Percentiles rank a stretch among this genome's conserved stretches.
These are phyloP conservation scores for Tetrax tetrax DNA, from an alignment of 2,113 vertebrate genomes.

Conservation along the genomic window DNA sequence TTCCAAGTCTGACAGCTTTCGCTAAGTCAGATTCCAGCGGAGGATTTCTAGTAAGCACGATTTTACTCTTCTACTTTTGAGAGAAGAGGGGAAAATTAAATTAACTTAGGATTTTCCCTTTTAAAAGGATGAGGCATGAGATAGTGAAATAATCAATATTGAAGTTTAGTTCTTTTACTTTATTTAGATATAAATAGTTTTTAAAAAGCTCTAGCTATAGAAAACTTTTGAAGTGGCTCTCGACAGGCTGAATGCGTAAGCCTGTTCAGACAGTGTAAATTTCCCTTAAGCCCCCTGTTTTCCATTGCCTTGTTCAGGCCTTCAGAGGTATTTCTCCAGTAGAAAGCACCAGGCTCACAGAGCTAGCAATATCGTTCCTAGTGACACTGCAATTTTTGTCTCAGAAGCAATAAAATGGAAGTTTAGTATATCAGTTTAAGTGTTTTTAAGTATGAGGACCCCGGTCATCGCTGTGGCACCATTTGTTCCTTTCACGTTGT, in stretches of 20 bases:
- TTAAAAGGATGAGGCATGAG: not conserved
- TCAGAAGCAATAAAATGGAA: not conserved
- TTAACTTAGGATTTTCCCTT: not conserved
- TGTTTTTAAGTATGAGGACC: not conserved
- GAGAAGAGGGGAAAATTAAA: not conserved
- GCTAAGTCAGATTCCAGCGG: not conserved
- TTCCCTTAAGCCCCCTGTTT: not conserved
- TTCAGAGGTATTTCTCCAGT: not conserved
- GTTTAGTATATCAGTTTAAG: not conserved
- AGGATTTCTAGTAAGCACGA: not conserved
- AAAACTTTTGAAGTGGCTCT: not conserved
- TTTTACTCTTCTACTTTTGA: not conserved
- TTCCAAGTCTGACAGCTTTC: not conserved
- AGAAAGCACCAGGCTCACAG: not conserved
- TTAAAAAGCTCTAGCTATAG: not conserved
- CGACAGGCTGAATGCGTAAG: not conserved
- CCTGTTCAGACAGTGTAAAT: not conserved
- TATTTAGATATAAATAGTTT: not conserved
- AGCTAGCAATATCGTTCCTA: not conserved
- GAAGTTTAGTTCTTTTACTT: not conserved
- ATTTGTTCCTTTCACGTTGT: not conserved
- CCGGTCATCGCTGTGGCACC: not conserved
- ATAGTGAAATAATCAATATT: not conserved
- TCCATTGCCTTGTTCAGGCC: not conserved
- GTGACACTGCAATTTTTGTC: not conserved